phyloP scores from a whole-genome alignment of 2,888 invertebrate genomes.

The Polydrusus tereticollis region DNA sequence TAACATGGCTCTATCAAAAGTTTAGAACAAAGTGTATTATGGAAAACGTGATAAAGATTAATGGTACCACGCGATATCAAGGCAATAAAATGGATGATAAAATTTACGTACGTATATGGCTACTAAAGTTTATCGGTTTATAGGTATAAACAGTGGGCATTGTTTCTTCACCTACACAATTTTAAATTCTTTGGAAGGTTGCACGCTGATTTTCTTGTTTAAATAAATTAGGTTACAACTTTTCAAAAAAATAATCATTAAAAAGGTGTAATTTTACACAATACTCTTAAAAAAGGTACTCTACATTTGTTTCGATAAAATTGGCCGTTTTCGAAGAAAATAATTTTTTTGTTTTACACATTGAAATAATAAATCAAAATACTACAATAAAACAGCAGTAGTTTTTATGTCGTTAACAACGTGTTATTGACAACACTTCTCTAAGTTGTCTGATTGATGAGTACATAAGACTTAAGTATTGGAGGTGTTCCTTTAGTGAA shows the following conservation, averaged over 20 bases:
- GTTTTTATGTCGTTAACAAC: too few relatives aligned
- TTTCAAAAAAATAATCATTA: background rate
- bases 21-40: slow-evolving; percentile 20
- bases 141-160: slow-evolving; percentile 18
- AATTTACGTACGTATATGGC: slow-evolving; percentile 15
- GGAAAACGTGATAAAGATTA: slow-evolving; percentile 8
- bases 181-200: slow-evolving; percentile 9
- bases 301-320: too few relatives aligned
- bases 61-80: slow-evolving; percentile 11
- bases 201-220: background rate
- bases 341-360: too few relatives aligned
- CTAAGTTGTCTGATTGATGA: too few relatives aligned
- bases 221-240: background rate
- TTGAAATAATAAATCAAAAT: too few relatives aligned
- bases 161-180: slow-evolving; percentile 27
- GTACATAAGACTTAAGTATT: too few relatives aligned
- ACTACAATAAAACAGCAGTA: too few relatives aligned
- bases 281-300: too few relatives aligned
- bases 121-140: slow-evolving; percentile 12
- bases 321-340: too few relatives aligned
- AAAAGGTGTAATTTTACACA: too few relatives aligned
- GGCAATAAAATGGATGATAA: slow-evolving; percentile 28
- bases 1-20: slow-evolving; percentile 3
- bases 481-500: too few relatives aligned
- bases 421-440: too few relatives aligned